Evolutionary conservation across 2,113 vertebrate species (phyloP).

Genomic region (Phrynocephalus versicolor): DNA sequence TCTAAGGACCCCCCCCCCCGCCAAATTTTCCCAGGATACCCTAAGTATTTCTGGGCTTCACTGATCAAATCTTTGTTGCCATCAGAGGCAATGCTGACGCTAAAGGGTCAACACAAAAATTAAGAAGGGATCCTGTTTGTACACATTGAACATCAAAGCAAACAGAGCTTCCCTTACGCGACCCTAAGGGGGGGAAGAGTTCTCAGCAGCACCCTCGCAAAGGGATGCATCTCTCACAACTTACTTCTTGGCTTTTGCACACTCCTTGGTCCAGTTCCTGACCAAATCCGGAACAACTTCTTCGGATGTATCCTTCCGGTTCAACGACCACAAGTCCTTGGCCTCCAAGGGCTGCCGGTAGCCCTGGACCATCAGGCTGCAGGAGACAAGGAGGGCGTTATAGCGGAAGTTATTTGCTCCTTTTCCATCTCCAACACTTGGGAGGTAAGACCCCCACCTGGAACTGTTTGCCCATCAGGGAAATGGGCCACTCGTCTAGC

Average conservation of each 20-base stretch:
- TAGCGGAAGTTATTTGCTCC: neutral
- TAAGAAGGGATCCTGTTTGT: neutral
- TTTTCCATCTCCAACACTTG: neutral
- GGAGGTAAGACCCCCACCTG: neutral
- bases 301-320: slow-evolving; percentile 85
- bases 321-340: slow-evolving; percentile 92
- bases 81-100: neutral
- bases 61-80: neutral
- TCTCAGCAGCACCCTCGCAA: neutral
- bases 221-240: slow-evolving; percentile 24
- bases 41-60: no score
- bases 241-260: slow-evolving; percentile 85
- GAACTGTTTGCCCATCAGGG: neutral
- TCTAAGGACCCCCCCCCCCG: no score
- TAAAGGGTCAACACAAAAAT: slow-evolving; percentile 9
- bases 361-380: slow-evolving; percentile 87
- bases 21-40: no score
- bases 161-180: neutral
- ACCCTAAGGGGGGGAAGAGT: neutral
- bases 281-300: slow-evolving; percentile 85
- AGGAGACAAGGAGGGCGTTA: neutral
- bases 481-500: neutral
- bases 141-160: no score
- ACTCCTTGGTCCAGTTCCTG: slow-evolving; percentile 86
- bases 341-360: slow-evolving; percentile 87